phyloP scores from a whole-genome alignment of 2,888 invertebrate species.

The Eupelmus urozonus region DNA sequence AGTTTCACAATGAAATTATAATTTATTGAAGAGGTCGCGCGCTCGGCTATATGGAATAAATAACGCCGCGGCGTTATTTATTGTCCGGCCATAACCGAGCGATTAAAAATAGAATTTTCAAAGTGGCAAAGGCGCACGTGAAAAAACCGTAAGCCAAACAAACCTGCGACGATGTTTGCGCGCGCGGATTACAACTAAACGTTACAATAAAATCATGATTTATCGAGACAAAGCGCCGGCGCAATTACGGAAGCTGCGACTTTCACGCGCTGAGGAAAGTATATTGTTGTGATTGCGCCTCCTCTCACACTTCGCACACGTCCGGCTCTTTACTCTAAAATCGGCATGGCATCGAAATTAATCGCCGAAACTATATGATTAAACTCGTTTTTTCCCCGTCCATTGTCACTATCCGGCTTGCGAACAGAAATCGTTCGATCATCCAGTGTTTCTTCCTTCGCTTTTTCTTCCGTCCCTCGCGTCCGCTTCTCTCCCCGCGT shows the following conservation, averaged over 20 bases:
- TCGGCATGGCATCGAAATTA: conserved; percentile 2
- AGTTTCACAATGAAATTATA: too few species aligned
- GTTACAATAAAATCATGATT: conserved; percentile 13
- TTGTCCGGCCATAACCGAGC: too few species aligned
- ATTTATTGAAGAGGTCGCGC: too few species aligned
- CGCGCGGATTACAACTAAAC: neutral
- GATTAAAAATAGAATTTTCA: neutral
- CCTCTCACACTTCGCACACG: too few species aligned
- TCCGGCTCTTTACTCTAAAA: too few species aligned
- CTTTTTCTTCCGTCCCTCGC: conserved; percentile 1
- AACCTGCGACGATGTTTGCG: too few species aligned
- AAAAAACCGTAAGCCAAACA: too few species aligned
- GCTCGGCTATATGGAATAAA: too few species aligned
- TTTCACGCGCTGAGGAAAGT: conserved; percentile 21
- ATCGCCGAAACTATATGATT: conserved; percentile 36
- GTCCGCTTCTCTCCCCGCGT: neutral
- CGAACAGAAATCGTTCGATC: conserved; percentile 38
- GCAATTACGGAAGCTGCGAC: neutral
- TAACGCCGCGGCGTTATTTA: too few species aligned
- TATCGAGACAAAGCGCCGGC: conserved; percentile 7
- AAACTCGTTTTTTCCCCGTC: neutral
- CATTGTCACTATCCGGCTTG: neutral
- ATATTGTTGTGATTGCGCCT: too few species aligned
- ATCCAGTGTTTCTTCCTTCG: neutral
- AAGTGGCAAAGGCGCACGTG: too few species aligned